These are phyloP conservation scores for Lumbricus terrestris DNA, from an alignment of 2,888 invertebrate species.

Conservation along the genomic window DNA sequence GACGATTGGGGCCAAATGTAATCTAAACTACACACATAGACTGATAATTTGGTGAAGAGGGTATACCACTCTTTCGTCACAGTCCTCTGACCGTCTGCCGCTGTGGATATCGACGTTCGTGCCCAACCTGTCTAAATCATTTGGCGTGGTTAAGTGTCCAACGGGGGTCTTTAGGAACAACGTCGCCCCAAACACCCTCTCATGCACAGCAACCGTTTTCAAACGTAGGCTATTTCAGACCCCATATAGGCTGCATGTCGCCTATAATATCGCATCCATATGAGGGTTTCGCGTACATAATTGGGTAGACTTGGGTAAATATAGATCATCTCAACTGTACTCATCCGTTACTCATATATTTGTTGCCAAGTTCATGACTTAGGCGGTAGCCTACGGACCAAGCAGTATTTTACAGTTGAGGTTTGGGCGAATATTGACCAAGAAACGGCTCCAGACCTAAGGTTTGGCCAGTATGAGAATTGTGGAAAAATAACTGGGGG, in stretches of 20 bases:
- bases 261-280: background rate
- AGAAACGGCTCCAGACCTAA: background rate
- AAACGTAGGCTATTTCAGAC: background rate
- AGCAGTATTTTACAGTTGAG: background rate
- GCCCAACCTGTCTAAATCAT: background rate
- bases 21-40: background rate
- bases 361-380: background rate
- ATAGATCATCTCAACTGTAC: background rate
- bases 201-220: background rate
- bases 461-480: too few species aligned
- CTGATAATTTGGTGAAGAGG: background rate
- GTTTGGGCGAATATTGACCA: background rate
- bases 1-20: background rate
- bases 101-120: background rate
- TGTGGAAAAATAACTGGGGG: too few species aligned
- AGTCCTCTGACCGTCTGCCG: background rate
- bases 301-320: background rate
- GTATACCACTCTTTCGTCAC: background rate
- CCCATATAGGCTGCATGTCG: too few species aligned
- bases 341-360: background rate
- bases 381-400: background rate
- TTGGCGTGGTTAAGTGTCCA: background rate
- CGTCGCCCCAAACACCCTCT: background rate
- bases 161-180: background rate
- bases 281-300: background rate